Conservation (phyloP, 2,888 invertebrate genomes). For the Drosophila prostipennis region DNA sequence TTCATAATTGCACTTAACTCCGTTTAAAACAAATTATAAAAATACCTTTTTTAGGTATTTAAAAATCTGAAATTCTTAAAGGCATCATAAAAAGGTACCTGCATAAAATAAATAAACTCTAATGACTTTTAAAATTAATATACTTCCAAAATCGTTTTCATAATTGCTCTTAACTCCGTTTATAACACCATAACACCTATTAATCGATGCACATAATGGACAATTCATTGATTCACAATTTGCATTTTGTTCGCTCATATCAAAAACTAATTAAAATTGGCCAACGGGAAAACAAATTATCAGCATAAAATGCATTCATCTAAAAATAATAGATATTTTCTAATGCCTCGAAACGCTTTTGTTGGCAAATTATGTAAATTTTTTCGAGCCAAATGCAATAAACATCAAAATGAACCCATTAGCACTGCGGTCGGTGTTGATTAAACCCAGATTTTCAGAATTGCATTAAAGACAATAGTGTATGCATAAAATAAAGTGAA, state of each 20-base stretch:
- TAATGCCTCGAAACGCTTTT: constrained; percentile 4
- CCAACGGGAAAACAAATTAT: constrained; percentile 23
- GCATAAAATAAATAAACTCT: no score
- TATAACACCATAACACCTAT: background rate
- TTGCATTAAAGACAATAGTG: background rate
- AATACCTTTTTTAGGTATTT: no score
- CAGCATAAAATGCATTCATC: constrained; percentile 15
- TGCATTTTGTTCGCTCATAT: constrained; percentile 4
- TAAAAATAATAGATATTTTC: constrained; percentile 30
- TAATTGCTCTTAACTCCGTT: background rate
- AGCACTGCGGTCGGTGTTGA: background rate
- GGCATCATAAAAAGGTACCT: no score
- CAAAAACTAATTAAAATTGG: constrained; percentile 37
- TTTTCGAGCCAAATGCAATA: background rate
- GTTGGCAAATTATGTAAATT: constrained; percentile 7
- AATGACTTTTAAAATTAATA: background rate
- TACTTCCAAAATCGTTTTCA: background rate
- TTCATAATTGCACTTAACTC: no score
- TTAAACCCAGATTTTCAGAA: background rate
- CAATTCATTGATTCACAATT: constrained; percentile 13
- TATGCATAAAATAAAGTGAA: background rate
- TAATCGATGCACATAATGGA: constrained; percentile 4
- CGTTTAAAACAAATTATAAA: no score
- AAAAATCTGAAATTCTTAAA: no score
- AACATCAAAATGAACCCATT: constrained; percentile 6